Evolutionary conservation across 1,140 invertebrate genomes (phyloP), one percentile per base, ranked within the genome.

Genomic region (Diprion similis): DNA sequence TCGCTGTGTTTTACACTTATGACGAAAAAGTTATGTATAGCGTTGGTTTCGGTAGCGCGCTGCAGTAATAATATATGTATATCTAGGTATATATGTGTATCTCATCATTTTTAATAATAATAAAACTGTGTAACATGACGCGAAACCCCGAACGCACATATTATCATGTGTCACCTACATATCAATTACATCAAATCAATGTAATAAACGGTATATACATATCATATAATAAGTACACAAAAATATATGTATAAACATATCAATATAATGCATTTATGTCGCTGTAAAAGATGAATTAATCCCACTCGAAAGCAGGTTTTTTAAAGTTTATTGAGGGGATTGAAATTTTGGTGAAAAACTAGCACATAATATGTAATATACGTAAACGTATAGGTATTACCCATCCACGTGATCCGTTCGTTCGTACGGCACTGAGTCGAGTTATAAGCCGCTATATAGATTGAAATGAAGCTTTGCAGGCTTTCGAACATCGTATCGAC

Each of bases 191-290:
- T 59, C 11, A 59, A 59, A 59, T 59, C 51, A 59, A n/a, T 59
- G 51, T 59, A 59, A 59, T 17, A 59, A 59, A 59, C 51, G 51
- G 24, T 37, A 37, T 37, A 37, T 37, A 37, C 24, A 37, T 37
- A 37, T 37, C 24, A 37, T 37, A 37, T 37, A 37, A 37, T 37
- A 37, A 37, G 68, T 68, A 69, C 19, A 73, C 68, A 73, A 37
- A 73, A 46, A 19, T 73, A 73, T 73, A 46, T 73, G 68, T 73
- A 46, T 45, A 65, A 37, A 46, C 66, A 19, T 70, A 70, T 47
- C 48, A 37, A 13, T 47, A 48, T 10, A 37, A 37, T 37, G 24
- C 6, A 37, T 37, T 37, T 37, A 37, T 37, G 24, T 37, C 24
- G 24, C 24, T 37, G 24, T 37, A 37, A 37, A 37, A 37, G 24